phyloP scores from a whole-genome alignment of 2,113 vertebrate species.

The Odocoileus virginianus region DNA sequence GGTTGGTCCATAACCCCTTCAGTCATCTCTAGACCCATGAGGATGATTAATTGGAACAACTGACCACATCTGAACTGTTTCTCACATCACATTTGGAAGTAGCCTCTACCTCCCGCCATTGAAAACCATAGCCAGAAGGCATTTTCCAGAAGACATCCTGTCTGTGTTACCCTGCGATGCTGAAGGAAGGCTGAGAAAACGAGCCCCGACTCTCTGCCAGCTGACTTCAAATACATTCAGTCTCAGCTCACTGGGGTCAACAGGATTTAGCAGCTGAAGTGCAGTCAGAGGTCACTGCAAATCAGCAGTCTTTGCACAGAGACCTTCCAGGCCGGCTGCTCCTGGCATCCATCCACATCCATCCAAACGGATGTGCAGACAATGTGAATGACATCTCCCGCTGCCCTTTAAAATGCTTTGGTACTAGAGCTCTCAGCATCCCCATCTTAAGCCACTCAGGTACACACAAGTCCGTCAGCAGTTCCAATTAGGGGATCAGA shows the following conservation, averaged over 20 bases:
- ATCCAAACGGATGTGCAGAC: conserved; percentile 73
- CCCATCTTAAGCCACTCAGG: conserved; percentile 72
- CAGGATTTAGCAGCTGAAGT: conserved; percentile 74
- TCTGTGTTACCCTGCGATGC: not conserved
- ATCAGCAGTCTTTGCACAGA: conserved; percentile 76
- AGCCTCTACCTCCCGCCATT: not conserved
- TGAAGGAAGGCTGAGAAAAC: conserved; percentile 60
- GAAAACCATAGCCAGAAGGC: not conserved
- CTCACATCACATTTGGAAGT: not conserved
- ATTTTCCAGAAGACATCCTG: not conserved
- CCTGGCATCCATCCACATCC: conserved; percentile 77
- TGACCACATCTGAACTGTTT: not conserved
- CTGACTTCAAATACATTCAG: conserved; percentile 69
- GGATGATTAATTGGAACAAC: not conserved
- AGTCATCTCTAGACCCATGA: not conserved
- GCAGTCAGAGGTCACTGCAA: conserved; percentile 75
- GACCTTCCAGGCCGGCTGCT: conserved; percentile 73
- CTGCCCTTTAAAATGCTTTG: conserved; percentile 72
- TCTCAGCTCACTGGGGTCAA: conserved; percentile 63
- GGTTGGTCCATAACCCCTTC: not conserved
- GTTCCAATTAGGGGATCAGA: conserved; percentile 74
- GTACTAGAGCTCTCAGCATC: conserved; percentile 71
- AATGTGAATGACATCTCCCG: conserved; percentile 70
- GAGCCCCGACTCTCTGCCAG: conserved; percentile 58
- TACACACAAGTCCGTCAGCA: conserved; percentile 62